phyloP scores from a whole-genome alignment of 1,140 invertebrate genomes.

The Dysdera silvatica region DNA sequence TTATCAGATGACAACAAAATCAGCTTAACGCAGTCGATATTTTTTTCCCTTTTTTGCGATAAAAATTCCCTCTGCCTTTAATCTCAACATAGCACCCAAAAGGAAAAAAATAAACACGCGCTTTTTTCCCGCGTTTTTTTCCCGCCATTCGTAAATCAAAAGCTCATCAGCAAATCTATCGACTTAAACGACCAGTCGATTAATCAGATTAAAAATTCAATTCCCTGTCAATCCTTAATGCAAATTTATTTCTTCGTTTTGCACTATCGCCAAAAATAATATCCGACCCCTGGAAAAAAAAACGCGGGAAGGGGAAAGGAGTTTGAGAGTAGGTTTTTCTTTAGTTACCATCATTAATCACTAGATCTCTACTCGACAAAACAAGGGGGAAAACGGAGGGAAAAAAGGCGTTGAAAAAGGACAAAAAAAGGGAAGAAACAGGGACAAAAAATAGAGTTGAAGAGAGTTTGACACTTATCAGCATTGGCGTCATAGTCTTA shows the following conservation, averaged over 20 bases:
- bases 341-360: slow-evolving; percentile 31
- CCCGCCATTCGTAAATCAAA: slow-evolving; percentile 30
- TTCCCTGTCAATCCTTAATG: slow-evolving; percentile 30
- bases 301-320: not conserved
- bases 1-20: too few species aligned
- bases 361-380: slow-evolving; percentile 24
- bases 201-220: slow-evolving; percentile 32
- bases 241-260: slow-evolving; percentile 30
- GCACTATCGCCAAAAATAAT: slow-evolving; percentile 22
- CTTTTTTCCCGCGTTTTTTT: too few species aligned
- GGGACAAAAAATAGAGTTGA: not conserved
- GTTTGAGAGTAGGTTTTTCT: slow-evolving; percentile 17
- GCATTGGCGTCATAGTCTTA: slow-evolving; percentile 26
- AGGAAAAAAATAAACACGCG: too few species aligned
- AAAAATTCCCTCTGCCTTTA: too few species aligned
- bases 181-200: slow-evolving; percentile 22
- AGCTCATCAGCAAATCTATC: slow-evolving; percentile 27
- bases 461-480: slow-evolving; percentile 30
- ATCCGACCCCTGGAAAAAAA: slow-evolving; percentile 19
- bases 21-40: too few species aligned
- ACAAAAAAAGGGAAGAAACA: too few species aligned
- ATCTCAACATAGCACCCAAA: too few species aligned
- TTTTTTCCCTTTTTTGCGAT: too few species aligned
- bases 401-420: too few species aligned
- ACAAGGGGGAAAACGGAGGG: not conserved